These are phyloP conservation scores for Sinonovacula constricta DNA, from an alignment of 1,140 invertebrate species.

Conservation along the genomic window DNA sequence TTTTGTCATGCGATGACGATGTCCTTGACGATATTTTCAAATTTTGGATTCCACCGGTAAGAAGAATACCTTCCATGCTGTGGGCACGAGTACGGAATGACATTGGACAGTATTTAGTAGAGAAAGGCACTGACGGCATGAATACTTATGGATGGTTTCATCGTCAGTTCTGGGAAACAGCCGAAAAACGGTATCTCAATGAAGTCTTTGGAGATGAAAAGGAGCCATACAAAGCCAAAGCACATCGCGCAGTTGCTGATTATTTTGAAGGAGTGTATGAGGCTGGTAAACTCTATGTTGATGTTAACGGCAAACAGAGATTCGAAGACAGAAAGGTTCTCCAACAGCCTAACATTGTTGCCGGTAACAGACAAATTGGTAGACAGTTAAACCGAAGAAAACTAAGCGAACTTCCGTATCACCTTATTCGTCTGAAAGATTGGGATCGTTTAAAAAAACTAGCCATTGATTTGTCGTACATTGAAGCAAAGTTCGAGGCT, in stretches of 20 bases:
- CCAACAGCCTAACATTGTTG: slow-evolving; percentile 24
- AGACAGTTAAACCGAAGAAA: slow-evolving; percentile 37
- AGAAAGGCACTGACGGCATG: slow-evolving; percentile 90
- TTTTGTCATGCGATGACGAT: slow-evolving; percentile 70
- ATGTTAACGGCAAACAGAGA: background rate
- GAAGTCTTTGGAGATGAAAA: slow-evolving; percentile 79
- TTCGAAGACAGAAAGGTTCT: slow-evolving; percentile 33
- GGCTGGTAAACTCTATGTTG: slow-evolving; percentile 23
- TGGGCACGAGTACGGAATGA: slow-evolving; percentile 85
- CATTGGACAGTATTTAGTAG: slow-evolving; percentile 96
- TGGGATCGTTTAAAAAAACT: slow-evolving; percentile 32
- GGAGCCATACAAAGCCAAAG: slow-evolving; percentile 10
- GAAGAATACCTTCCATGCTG: slow-evolving; percentile 63
- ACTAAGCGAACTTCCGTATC: slow-evolving; percentile 35
- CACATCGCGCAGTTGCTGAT: slow-evolving; percentile 36
- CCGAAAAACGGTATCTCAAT: slow-evolving; percentile 92
- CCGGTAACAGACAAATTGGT: slow-evolving; percentile 2
- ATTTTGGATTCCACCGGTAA: slow-evolving; percentile 53
- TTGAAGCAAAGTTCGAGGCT: slow-evolving; percentile 49
- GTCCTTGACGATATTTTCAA: slow-evolving; percentile 62
- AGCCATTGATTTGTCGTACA: slow-evolving; percentile 18
- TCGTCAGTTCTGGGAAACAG: slow-evolving; percentile 75
- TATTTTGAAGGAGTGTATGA: slow-evolving; percentile 44
- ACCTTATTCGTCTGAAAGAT: slow-evolving; percentile 32
- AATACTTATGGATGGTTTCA: slow-evolving; percentile 66